Evolutionary conservation across 2,797 vertebrate species (phyloP), one percentile per base, ranked within the genome.

Genomic region (Agapornis canus): DNA sequence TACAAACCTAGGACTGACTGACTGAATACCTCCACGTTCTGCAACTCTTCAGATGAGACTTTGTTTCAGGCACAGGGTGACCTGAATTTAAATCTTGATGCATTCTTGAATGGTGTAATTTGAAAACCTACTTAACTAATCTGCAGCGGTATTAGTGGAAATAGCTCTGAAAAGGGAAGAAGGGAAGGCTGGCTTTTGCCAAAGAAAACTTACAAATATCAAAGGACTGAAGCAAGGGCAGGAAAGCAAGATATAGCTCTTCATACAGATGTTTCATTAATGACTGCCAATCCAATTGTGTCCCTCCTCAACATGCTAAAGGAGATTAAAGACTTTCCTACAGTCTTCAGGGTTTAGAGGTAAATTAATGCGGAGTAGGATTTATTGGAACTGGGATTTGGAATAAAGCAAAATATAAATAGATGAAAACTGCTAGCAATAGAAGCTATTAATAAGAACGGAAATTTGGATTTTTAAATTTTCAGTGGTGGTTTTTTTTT

Each of bases 261-360:
- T 71, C 40, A 88, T 85, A 42, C 43, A 76, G 52, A 88, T n/a
- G 60, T 84, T 95, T 94, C 42, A 49, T 77, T 84, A 95, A 77
- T 39, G 85, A 66, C 25, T 96, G 40, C 35, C 64, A 92, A 94
- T 80, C 48, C 77, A 90, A 43, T 95, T 78, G 56, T 61, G 49
- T 51, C 70, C 51, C 52, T 80, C 32, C 8, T 40, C 73, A 96
- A 83, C 0, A 1, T 86, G 93, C 45, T 88, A 89, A 83, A 88
- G 59, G 86, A 77, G 89, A 96, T 96, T 95, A 94, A 94, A 93
- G 78, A 92, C 85, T 92, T 96, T 32, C 65, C 17, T 47, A 29
- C 8, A 61, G 86, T 80, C 90, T 92, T 93, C 19, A 45, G 92
- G 78, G 52, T 80, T 85, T 89, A 80, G 51, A 87, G 81, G 64